Percentiles rank a stretch among this genome's conserved stretches.
Evolutionary conservation across 1,140 invertebrate genomes (phyloP).

Genomic region (Harpegnathos saltator): DNA sequence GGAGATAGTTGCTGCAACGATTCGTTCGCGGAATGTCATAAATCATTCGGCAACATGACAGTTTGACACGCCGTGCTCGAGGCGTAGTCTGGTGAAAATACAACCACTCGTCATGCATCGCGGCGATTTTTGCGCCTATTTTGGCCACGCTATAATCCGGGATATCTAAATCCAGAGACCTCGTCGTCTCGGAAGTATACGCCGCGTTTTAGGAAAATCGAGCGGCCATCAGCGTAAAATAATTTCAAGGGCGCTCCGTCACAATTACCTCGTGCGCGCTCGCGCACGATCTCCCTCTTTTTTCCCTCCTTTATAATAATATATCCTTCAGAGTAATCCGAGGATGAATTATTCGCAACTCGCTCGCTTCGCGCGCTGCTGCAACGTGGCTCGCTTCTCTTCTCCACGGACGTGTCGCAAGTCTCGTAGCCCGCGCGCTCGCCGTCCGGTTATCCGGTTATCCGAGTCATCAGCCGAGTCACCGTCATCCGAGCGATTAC

Average conservation of each 20-base stretch:
- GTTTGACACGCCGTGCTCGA: slow-evolving; percentile 21
- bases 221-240: background rate
- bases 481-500: slow-evolving; percentile 4
- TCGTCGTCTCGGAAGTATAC: background rate
- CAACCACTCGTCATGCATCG: background rate
- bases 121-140: slow-evolving; percentile 30
- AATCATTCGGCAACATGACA: slow-evolving; percentile 35
- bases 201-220: background rate
- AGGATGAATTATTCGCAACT: slow-evolving; percentile 24
- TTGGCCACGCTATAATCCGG: slow-evolving; percentile 21
- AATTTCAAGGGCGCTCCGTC: background rate
- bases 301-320: background rate
- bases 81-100: slow-evolving; percentile 22
- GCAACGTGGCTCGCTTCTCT: background rate
- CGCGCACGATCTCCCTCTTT: too few species aligned
- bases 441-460: too few species aligned
- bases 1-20: slow-evolving; percentile 14
- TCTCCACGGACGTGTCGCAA: background rate
- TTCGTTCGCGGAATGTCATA: slow-evolving; percentile 19
- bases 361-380: background rate
- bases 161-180: background rate
- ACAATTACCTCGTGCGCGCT: background rate
- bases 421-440: background rate
- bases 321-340: background rate
- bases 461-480: background rate